These are phyloP conservation scores for Natrix natrix DNA, from an alignment of 2,797 vertebrate species.

Conservation along the genomic window DNA sequence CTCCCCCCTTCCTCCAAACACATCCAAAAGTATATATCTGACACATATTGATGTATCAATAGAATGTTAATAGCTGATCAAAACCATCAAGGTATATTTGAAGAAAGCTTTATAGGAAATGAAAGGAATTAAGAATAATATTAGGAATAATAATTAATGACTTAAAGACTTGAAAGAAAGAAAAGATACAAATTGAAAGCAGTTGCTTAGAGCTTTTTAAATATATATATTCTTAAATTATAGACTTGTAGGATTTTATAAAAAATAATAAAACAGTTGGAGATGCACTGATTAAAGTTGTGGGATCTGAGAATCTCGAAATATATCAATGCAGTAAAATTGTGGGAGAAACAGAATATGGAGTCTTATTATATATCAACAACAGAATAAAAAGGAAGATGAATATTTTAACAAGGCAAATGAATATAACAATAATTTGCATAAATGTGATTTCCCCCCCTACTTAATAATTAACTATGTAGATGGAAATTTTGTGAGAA, in stretches of 20 bases:
- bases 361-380: not conserved
- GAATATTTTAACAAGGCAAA: not conserved
- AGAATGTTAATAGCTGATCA: not conserved
- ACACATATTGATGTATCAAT: not conserved
- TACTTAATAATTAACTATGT: not conserved
- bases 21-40: not conserved
- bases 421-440: not conserved
- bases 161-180: not conserved
- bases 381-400: not conserved
- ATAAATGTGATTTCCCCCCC: not conserved
- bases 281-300: not conserved
- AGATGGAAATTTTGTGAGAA: not conserved
- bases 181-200: not conserved
- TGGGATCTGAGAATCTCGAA: not conserved
- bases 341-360: not conserved
- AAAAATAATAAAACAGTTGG: not conserved
- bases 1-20: not conserved
- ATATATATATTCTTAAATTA: not conserved
- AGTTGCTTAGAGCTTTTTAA: not conserved
- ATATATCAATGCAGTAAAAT: not conserved
- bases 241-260: not conserved
- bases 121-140: not conserved
- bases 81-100: not conserved
- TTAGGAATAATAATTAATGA: not conserved
- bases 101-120: not conserved